Conservation (phyloP, 2,113 vertebrate genomes). For the Sceloporus tristichus region DNA sequence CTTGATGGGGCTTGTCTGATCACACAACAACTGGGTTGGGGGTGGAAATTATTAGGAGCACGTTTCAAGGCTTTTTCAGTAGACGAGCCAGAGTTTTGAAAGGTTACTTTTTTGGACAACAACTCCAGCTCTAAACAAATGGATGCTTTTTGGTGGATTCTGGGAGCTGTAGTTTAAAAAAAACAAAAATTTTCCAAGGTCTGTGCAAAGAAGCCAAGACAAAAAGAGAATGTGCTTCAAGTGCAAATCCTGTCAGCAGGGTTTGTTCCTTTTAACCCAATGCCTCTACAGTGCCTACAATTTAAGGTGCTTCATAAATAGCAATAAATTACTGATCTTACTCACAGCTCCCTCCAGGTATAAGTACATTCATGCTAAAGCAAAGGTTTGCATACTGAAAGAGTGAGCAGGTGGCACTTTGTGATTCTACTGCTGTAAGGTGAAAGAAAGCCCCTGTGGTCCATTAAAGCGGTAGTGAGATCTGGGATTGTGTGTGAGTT, state of each 20-base stretch:
- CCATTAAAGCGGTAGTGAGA: neutral
- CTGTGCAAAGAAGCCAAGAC: neutral
- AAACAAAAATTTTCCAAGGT: fast-evolving
- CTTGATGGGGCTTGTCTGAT: conserved; percentile 45
- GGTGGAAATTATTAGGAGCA: conserved; percentile 32
- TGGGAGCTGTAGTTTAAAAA: too few relatives aligned
- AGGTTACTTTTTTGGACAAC: too few relatives aligned
- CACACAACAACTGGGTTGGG: conserved; percentile 20
- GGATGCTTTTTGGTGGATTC: too few relatives aligned
- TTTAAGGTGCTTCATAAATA: conserved; percentile 1
- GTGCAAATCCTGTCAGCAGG: neutral
- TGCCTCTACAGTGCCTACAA: neutral
- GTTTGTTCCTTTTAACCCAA: conserved; percentile 9
- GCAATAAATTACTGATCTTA: neutral
- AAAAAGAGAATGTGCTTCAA: neutral
- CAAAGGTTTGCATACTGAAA: neutral
- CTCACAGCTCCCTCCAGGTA: neutral
- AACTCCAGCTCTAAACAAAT: too few relatives aligned
- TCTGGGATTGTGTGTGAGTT: neutral
- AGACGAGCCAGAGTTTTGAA: neutral
- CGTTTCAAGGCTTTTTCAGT: neutral
- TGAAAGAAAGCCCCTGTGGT: neutral
- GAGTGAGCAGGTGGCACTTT: neutral
- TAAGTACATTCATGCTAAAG: neutral
- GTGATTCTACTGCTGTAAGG: too few relatives aligned